Evolutionary conservation across 2,888 invertebrate species (phyloP).

Genomic region (Smittia sp.): DNA sequence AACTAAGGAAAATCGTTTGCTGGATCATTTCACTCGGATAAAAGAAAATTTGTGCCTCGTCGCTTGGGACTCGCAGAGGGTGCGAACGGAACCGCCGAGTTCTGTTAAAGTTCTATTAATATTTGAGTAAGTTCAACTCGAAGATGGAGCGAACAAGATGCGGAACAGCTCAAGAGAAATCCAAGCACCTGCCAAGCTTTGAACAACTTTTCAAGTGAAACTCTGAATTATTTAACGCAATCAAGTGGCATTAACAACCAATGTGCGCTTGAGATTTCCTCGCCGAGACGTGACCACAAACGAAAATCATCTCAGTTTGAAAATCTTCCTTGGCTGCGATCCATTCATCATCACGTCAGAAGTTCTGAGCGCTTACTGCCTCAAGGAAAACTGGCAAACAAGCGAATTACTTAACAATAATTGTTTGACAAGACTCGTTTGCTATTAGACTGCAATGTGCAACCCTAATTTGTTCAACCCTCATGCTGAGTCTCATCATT

Average conservation of each 20-base stretch:
- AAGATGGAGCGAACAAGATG: constrained; percentile 6
- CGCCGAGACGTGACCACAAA: constrained; percentile 19
- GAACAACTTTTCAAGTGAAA: constrained; percentile 28
- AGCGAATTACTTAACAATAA: constrained; percentile 39
- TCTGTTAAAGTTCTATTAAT: constrained; percentile 37
- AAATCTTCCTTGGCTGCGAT: constrained; percentile 25
- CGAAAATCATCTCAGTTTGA: constrained; percentile 28
- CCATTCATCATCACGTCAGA: constrained; percentile 22
- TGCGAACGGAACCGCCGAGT: background rate
- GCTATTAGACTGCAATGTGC: constrained; percentile 15
- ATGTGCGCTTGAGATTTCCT: constrained; percentile 2
- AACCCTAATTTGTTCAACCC: background rate
- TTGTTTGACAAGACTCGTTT: constrained; percentile 31
- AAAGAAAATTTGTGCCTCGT: constrained; percentile 28
- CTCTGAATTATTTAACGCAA: constrained; percentile 38
- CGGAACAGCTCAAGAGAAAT: background rate
- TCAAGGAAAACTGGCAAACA: constrained; percentile 17
- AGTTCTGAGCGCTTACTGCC: background rate
- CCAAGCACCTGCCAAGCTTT: constrained; percentile 34
- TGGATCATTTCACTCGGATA: constrained; percentile 42
- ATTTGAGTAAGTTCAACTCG: constrained; percentile 32
- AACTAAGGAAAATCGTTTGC: constrained; percentile 36
- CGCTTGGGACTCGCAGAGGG: constrained; percentile 23
- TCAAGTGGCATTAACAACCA: constrained; percentile 32
- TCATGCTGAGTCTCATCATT: constrained; percentile 4